Conservation (phyloP, 2,888 invertebrate species). For the Dryadula phaetusa region DNA sequence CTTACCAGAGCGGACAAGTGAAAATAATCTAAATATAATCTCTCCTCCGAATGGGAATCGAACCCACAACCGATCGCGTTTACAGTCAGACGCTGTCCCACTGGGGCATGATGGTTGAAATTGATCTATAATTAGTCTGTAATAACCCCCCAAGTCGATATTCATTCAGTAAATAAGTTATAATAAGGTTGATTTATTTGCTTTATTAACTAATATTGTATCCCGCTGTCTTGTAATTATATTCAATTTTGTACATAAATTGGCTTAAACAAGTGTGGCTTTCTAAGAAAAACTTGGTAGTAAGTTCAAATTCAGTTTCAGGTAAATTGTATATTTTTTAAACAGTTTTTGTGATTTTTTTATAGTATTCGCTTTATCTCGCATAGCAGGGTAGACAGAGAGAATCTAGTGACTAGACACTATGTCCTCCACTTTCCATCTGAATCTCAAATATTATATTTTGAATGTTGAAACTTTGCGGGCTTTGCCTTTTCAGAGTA, state of each 20-base stretch:
- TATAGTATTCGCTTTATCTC: too few relatives aligned
- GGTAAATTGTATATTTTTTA: too few relatives aligned
- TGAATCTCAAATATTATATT: too few relatives aligned
- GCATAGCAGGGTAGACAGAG: not conserved
- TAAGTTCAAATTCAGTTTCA: not conserved
- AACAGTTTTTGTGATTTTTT: too few relatives aligned
- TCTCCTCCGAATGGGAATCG: too few relatives aligned
- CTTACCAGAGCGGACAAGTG: not conserved
- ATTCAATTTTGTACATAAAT: constrained; percentile 10
- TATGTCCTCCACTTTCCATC: too few relatives aligned
- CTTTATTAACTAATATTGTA: constrained; percentile 28
- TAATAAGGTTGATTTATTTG: constrained; percentile 21
- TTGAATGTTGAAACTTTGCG: too few relatives aligned
- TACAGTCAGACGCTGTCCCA: not conserved
- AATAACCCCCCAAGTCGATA: constrained; percentile 30
- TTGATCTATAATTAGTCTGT: constrained; percentile 4
- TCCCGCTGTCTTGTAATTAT: constrained; percentile 32
- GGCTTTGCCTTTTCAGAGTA: too few relatives aligned
- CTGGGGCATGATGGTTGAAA: not conserved
- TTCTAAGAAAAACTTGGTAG: not conserved
- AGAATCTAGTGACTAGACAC: not conserved
- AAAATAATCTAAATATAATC: too few relatives aligned
- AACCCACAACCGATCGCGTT: not conserved
- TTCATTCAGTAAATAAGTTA: constrained; percentile 25
- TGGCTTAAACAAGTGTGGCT: not conserved